phyloP scores from a whole-genome alignment of 2,797 vertebrate genomes.

The Nothura maculosa region DNA sequence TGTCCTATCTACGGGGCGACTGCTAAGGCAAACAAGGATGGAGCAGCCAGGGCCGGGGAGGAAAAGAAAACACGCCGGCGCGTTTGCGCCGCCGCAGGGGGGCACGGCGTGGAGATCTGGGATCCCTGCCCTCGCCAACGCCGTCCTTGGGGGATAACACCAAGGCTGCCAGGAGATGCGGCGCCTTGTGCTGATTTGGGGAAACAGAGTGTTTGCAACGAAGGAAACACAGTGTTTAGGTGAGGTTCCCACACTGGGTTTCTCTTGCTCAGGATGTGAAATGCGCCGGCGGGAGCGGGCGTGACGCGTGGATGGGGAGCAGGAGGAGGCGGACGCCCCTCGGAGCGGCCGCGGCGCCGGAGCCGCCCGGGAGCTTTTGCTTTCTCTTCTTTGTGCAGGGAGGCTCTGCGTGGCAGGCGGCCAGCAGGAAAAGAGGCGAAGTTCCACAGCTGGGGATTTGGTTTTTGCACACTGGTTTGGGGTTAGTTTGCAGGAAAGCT shows the following conservation, averaged over 20 bases:
- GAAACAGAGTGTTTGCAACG: rapidly evolving
- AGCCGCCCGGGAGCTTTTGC: too few relatives aligned
- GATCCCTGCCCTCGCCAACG: background rate
- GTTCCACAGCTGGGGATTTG: background rate
- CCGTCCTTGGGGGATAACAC: rapidly evolving
- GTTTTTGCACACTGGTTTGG: background rate
- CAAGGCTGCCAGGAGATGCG: background rate
- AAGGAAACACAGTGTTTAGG: rapidly evolving
- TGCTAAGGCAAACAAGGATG: rapidly evolving
- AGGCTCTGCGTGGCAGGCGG: background rate
- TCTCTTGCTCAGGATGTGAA: rapidly evolving
- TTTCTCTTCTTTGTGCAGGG: background rate
- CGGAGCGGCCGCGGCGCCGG: too few relatives aligned
- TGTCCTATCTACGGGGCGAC: rapidly evolving
- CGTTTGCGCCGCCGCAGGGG: rapidly evolving
- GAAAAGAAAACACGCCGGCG: background rate
- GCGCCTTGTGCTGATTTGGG: background rate
- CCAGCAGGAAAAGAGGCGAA: background rate
- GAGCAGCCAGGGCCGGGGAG: rapidly evolving
- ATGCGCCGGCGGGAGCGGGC: rapidly evolving
- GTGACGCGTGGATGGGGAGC: too few relatives aligned
- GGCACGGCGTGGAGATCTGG: rapidly evolving
- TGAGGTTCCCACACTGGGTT: background rate
- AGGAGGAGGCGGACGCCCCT: too few relatives aligned
- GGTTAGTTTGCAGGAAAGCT: background rate